A percentile compares a stretch with the other conserved stretches of the same genome.
These are phyloP conservation scores for Kryptopterus vitreolus DNA, from an alignment of 2,797 vertebrate genomes.

Conservation along the genomic window DNA sequence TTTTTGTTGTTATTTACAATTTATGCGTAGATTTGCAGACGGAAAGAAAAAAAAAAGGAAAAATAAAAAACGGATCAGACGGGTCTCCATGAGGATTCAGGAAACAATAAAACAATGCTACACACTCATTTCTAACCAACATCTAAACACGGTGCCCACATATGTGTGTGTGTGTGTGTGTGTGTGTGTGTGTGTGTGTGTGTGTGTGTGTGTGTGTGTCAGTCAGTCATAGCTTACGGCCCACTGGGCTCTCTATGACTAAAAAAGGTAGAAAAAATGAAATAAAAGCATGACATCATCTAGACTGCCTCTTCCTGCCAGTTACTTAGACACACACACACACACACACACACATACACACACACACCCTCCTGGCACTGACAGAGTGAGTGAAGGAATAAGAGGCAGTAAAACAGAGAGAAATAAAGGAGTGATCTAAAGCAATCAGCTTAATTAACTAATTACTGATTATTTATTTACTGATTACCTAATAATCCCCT, in stretches of 20 bases:
- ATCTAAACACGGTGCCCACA: conserved; percentile 11
- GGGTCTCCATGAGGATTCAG: background rate
- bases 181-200: background rate
- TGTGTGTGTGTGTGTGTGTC: conserved; percentile 26
- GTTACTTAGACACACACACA: conserved; percentile 20
- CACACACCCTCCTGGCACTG: conserved; percentile 36
- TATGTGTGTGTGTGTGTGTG: background rate
- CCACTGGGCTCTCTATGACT: conserved; percentile 74
- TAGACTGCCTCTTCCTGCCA: conserved; percentile 46
- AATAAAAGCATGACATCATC: conserved; percentile 78
- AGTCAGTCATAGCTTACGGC: conserved; percentile 61
- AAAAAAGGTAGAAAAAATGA: conserved; percentile 81
- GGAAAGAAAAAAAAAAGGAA: too few relatives aligned
- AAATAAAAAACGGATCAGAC: background rate
- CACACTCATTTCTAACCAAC: conserved; percentile 5
- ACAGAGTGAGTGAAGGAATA: conserved; percentile 17
- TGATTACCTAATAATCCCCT: background rate
- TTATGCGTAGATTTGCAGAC: too few relatives aligned
- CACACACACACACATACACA: conserved; percentile 27
- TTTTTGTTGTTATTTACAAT: too few relatives aligned
- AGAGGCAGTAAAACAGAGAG: background rate
- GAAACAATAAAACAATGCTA: background rate
- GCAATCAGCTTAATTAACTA: background rate
- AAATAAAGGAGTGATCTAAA: conserved; percentile 3
- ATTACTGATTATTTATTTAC: background rate